phyloP scores from a whole-genome alignment of 2,113 vertebrate genomes.

The Coracopsis vasa region DNA sequence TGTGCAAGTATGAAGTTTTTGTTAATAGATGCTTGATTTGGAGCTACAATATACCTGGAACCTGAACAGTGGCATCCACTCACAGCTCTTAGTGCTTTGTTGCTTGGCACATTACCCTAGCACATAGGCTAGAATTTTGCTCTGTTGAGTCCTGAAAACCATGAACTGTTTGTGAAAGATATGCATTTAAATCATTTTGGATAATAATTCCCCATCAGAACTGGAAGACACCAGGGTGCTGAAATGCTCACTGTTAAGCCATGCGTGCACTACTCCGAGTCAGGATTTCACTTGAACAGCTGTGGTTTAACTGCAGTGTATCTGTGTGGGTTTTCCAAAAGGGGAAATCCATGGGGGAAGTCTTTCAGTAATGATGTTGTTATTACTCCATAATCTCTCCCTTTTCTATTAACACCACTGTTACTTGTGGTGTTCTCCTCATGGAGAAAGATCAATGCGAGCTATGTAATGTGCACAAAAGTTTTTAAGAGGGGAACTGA shows the following conservation, averaged over 20 bases:
- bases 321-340: background rate
- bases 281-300: background rate
- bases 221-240: background rate
- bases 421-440: background rate
- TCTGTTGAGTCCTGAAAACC: background rate
- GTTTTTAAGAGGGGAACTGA: background rate
- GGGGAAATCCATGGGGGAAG: background rate
- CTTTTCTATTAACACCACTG: background rate
- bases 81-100: background rate
- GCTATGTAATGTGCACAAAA: background rate
- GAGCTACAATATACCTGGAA: background rate
- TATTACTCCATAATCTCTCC: background rate
- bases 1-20: background rate
- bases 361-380: background rate
- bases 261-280: fast-evolving
- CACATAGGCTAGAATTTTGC: background rate
- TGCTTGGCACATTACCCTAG: background rate
- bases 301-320: background rate
- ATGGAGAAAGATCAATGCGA: fast-evolving
- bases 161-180: background rate
- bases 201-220: background rate
- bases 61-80: background rate
- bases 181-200: background rate
- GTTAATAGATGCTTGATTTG: background rate
- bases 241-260: background rate